Evolutionary conservation across 64 coral and sea anemone species (phyloP), one percentile per base, ranked within the genome.

Genomic region (Porites lutea): DNA sequence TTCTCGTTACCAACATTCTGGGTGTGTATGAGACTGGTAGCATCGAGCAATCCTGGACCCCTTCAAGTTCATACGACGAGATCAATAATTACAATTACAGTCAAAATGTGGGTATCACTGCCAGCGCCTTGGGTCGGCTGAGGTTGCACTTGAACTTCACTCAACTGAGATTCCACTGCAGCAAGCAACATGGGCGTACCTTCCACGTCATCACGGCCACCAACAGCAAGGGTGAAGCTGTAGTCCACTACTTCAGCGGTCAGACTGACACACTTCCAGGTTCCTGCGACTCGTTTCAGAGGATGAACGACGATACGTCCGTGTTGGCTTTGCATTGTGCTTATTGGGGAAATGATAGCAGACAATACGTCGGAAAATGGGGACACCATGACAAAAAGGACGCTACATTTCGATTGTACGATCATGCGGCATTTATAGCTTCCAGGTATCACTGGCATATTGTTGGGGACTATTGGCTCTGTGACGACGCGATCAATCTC

Each of bases 141-240:
- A 52, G 48, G 37, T 51, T 1, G 19, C n/a, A 55, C 6, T 7
- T 90, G 12, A 1, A 10, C 16, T 79, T 90, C 3, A 90, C 75
- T 19, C 59, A 80, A 20, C 88, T 90, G 3, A 71, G 88, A 71
- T 90, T 90, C 60, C 76, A 90, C 45, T 90, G 88, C 78, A 58
- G 51, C 13, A 68, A 90, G 54, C 1, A 70, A 72, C 3, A 19
- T 16, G 50, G 59, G 19, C 79, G 59, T 18, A 65, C 79, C 13
- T 82, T 82, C 37, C 79, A 82, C 79, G 79, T 82, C 37, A 64
- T 53, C 6, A 79, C 77, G 6, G 51, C 8, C 6, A 0, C 21
- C 2, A 59, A 79, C 77, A 58, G 16, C 2, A 59, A 52, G 37
- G 77, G 77, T 11, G 8, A 55, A 59, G 77, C 50, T 79, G 77